Evolutionary conservation across 2,113 vertebrate genomes (phyloP), one percentile per base, ranked within the genome.

Genomic region (Anolis sagrei): DNA sequence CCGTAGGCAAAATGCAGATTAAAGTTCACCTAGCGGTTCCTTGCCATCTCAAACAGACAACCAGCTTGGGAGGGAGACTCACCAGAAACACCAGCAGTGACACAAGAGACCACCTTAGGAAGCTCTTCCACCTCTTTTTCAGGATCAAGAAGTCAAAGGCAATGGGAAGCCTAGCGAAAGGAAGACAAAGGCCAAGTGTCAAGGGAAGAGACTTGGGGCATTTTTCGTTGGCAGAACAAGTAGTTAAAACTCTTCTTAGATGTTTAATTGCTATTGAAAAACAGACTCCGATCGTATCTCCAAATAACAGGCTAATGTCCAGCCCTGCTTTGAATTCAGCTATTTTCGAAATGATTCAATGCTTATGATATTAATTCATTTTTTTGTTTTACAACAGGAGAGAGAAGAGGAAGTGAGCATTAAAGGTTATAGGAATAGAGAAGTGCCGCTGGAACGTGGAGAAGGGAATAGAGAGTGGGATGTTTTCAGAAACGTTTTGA

Each of bases 1-100:
- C 2, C 5, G 5, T 44, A 44, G 39, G 39, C 5, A 44, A 44
- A 44, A 44, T n/a, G n/a, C n/a, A n/a, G n/a, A n/a, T n/a, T n/a
- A n/a, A n/a, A n/a, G n/a, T 44, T 44, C 39, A 44, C 39, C 39
- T 44, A 44, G 25, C 27, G 27, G 6, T 68, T 68, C 16, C 32
- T 6, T 72, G n/a, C 16, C n/a, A 5, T 16, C 11, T 8, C 34
- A 19, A 3, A 18, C 3, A 58, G 54, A 58, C 1, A 58, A 58
- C 11, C 14, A 58, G 18, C 16, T 58, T 14, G 54, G 54, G 23
- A 21, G 1, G 64, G 83, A 69, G 44, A 92, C 97, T 97, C 88
- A 99, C 99, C 98, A 99, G 92, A 90, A 99, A 97, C 23, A 99
- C 89, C 86, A 98, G 89, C 82, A 99, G 74, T 0, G 98, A 97